Conservation (phyloP, 2,797 vertebrate species). For the Sus cebifrons region DNA sequence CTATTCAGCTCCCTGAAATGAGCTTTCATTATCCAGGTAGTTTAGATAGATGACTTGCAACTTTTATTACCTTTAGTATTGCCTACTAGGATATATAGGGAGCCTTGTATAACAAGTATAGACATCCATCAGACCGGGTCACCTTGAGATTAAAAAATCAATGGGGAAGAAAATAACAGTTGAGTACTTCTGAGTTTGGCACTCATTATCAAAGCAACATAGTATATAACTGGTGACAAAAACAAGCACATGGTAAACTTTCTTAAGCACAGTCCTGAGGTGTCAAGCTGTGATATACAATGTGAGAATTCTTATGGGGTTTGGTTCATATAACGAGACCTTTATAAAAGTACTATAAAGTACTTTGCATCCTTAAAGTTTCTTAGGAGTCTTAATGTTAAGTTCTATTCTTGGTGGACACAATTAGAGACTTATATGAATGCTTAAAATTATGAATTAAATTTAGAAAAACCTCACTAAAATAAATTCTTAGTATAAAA, state of each 20-base stretch:
- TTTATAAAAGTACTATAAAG: background rate
- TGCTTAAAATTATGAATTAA: slow-evolving; percentile 7
- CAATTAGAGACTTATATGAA: background rate
- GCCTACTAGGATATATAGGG: slow-evolving; percentile 75
- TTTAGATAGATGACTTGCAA: slow-evolving; percentile 85
- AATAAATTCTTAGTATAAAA: background rate
- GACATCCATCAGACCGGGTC: slow-evolving; percentile 77
- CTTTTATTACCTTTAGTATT: slow-evolving; percentile 82
- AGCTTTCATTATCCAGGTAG: slow-evolving; percentile 83
- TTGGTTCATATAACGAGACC: background rate
- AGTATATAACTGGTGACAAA: slow-evolving; percentile 61
- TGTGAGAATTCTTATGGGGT: background rate
- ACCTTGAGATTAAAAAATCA: slow-evolving; percentile 85
- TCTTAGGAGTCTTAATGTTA: background rate
- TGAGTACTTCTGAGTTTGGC: slow-evolving; percentile 76
- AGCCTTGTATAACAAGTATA: slow-evolving; percentile 61
- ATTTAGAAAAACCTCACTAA: slow-evolving; percentile 3
- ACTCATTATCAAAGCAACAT: slow-evolving; percentile 55
- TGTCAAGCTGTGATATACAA: background rate
- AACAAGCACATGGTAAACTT: background rate
- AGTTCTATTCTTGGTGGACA: background rate
- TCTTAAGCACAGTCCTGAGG: background rate
- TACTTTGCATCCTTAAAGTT: background rate
- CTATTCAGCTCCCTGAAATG: slow-evolving; percentile 82
- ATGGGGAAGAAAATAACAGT: slow-evolving; percentile 75